Evolutionary conservation across 2,888 invertebrate species (phyloP), one percentile per base, ranked within the genome.

Genomic region (Loripinus fragilis): DNA sequence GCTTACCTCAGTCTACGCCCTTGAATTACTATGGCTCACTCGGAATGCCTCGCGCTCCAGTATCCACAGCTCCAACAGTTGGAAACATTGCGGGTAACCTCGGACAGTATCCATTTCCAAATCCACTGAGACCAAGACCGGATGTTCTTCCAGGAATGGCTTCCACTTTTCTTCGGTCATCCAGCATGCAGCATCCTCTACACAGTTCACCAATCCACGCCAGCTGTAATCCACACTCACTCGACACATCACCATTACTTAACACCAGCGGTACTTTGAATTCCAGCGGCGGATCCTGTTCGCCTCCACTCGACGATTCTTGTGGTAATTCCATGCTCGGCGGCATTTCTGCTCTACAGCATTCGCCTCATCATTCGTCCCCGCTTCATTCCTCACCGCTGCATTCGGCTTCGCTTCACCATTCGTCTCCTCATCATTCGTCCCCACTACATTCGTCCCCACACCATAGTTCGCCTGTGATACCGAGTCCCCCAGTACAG

Each of bases 21-120:
- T 85, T 90, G 75, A 89, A 87, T 74, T 88, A 89, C 78, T 90
- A 90, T 85, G 85, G 88, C 42, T 86, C 88, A 30, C 80, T 90
- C 55, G 85, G 84, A 41, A 77, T 86, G 64, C 80, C 86, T 45
- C 45, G 83, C 15, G 60, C 76, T n/a, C 76, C 80, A 25, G 73
- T 75, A 12, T 75, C 75, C 20, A 73, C 81, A 45, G 67, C 84
- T 67, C 77, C 74, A 30, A 70, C 65, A 15, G 70, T 81, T 35
- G 79, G 73, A 67, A 75, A 73, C n/a, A 81, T 86, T 71, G 80
- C 79, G 41, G 77, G 73, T 60, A 75, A 73, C n/a, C 83, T 86
- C 73, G 80, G 84, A 74, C 87, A 86, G 48, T 85, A 87, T 73
- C 77, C 85, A 66, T 80, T 85, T 25, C 80, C 87, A 2, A 86